These are phyloP conservation scores for Gasterosteus nipponicus DNA, from an alignment of 2,113 vertebrate genomes.

Conservation along the genomic window DNA sequence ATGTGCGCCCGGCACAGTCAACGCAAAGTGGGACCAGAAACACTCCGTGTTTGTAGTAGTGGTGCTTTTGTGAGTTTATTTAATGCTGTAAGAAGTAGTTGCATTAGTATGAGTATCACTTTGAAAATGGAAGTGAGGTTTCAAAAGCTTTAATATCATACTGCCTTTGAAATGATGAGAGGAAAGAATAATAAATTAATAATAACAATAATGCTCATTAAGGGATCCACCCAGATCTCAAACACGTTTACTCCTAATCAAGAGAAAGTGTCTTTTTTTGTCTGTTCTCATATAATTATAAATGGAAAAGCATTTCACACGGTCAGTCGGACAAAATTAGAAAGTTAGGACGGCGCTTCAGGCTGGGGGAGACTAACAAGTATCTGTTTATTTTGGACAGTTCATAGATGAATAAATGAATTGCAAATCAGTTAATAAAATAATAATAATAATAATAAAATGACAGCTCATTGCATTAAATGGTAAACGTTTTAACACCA, in stretches of 20 bases:
- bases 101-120: background rate
- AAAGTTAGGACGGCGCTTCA: background rate
- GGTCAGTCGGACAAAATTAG: background rate
- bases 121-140: background rate
- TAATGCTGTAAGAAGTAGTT: background rate
- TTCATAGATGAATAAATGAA: background rate
- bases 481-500: background rate
- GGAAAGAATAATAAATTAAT: background rate
- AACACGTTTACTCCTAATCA: background rate
- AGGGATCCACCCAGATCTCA: background rate
- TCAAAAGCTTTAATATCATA: background rate
- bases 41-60: background rate
- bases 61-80: background rate
- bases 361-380: background rate
- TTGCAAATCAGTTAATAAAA: background rate
- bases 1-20: background rate
- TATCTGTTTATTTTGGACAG: background rate
- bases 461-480: background rate
- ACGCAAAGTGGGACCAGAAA: slow-evolving; percentile 4
- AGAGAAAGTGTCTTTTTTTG: background rate
- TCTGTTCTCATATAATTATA: background rate
- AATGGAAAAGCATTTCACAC: background rate
- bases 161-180: background rate
- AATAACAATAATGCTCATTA: background rate
- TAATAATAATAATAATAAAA: background rate